Evolutionary conservation across 2,113 vertebrate species (phyloP), one percentile per base, ranked within the genome.

Genomic region (Platysternon megacephalum): DNA sequence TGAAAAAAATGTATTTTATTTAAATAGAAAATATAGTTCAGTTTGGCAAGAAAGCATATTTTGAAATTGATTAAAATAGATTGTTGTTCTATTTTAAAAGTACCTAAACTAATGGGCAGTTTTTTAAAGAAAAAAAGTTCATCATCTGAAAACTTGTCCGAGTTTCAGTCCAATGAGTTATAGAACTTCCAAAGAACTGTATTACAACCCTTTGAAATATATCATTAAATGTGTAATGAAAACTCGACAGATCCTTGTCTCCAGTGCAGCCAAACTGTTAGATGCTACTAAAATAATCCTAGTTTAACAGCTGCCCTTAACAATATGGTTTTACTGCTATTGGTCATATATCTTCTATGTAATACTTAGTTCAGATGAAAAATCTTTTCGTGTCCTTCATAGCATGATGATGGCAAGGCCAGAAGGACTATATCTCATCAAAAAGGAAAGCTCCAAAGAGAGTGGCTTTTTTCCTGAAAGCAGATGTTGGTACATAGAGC

Each of bases 321-420:
- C 44, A 90, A 11, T 22, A 55, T 87, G 12, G 14, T 42, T 82
- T 80, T 89, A 42, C 53, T 88, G 81, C 52, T 89, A 35, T 55
- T 88, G 56, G 85, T 28, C 46, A 39, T 87, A 21, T 26, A 72
- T 91, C 46, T 93, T 89, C 42, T 85, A 6, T 58, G 74, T 90
- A 95, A 91, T 52, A 90, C 7, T 35, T 6, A 88, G 48, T n/a
- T 90, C 29, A 78, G 84, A 93, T 72, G 29, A 94, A 92, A 80
- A 55, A 39, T 5, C 26, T 72, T 65, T 88, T 9, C 79, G 28
- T 24, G 14, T 44, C 39, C 78, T 58, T 86, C 84, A 72, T 6
- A 86, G 24, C 26, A 82, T 12, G 93, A 93, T 26, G 39, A 84
- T 94, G 39, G 24, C 29, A 92, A 88, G 28, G 3, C 14, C 44